Percentiles rank a stretch among this genome's conserved stretches.
phyloP scores from a whole-genome alignment of 2,797 vertebrate species.

The Lycodopsis pacificus region DNA sequence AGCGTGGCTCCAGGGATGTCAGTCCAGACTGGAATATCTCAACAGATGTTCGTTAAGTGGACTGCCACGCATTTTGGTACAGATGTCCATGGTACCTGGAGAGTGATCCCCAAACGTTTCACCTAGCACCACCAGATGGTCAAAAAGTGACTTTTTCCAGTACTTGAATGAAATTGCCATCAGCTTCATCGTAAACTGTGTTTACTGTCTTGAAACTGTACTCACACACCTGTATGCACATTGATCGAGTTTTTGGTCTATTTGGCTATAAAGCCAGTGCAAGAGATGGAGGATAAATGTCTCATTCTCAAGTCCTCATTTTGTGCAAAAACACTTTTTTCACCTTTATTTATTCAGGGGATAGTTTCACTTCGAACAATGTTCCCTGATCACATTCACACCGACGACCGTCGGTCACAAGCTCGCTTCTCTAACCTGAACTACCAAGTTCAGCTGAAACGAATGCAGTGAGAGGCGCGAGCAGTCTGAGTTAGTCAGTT shows the following conservation, averaged over 20 bases:
- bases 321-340: neutral
- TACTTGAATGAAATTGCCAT: neutral
- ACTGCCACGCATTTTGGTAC: neutral
- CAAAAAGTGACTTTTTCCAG: neutral
- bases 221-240: neutral
- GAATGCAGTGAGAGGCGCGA: neutral
- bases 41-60: neutral
- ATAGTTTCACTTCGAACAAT: no score
- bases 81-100: neutral
- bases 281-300: neutral
- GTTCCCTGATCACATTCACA: no score
- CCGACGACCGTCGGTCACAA: no score
- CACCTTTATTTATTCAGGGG: neutral
- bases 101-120: no score
- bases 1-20: neutral
- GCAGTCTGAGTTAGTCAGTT: neutral
- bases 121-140: neutral
- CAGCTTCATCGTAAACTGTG: neutral
- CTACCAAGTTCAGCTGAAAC: neutral
- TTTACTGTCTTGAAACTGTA: neutral
- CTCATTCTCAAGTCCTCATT: no score
- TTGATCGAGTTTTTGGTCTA: no score
- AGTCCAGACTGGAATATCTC: neutral
- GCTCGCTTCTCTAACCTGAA: no score
- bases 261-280: no score